phyloP scores from a whole-genome alignment of 2,797 vertebrate species.

The Pangasius larnaudii region DNA sequence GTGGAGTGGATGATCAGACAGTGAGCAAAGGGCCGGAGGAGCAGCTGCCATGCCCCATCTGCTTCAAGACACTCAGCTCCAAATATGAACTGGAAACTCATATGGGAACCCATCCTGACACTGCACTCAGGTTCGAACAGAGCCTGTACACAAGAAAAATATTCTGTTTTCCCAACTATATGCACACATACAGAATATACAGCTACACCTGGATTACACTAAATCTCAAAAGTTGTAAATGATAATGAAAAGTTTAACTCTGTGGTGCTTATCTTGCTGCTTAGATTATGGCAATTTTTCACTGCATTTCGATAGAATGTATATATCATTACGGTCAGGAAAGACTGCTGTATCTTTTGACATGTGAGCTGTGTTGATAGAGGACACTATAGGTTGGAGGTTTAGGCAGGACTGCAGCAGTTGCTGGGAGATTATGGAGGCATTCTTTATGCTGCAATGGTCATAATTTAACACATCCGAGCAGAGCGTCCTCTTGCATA shows the following conservation, averaged over 20 bases:
- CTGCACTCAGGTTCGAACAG: constrained; percentile 84
- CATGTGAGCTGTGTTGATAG: constrained; percentile 39
- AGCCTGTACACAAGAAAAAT: neutral
- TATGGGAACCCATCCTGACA: constrained; percentile 93
- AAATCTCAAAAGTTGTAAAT: neutral
- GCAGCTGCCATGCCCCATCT: constrained; percentile 87
- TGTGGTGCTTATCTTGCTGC: neutral
- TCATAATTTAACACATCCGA: constrained; percentile 65
- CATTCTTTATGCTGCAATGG: constrained; percentile 57
- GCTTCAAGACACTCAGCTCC: constrained; percentile 90
- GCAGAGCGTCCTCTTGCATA: constrained; percentile 46
- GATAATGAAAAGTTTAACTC: neutral
- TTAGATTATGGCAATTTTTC: neutral
- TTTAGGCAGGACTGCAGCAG: constrained; percentile 48
- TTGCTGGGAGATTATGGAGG: constrained; percentile 61
- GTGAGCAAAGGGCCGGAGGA: constrained; percentile 77
- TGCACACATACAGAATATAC: neutral
- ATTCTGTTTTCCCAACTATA: neutral
- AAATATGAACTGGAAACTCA: constrained; percentile 89
- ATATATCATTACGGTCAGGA: constrained; percentile 40
- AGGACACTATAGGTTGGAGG: constrained; percentile 45
- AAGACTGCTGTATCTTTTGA: constrained; percentile 39
- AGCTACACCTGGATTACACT: neutral
- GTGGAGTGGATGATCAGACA: constrained; percentile 67
- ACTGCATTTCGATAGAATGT: neutral